Conservation (phyloP, 2,888 invertebrate species). For the Sinopyrophorus schimmeli region DNA sequence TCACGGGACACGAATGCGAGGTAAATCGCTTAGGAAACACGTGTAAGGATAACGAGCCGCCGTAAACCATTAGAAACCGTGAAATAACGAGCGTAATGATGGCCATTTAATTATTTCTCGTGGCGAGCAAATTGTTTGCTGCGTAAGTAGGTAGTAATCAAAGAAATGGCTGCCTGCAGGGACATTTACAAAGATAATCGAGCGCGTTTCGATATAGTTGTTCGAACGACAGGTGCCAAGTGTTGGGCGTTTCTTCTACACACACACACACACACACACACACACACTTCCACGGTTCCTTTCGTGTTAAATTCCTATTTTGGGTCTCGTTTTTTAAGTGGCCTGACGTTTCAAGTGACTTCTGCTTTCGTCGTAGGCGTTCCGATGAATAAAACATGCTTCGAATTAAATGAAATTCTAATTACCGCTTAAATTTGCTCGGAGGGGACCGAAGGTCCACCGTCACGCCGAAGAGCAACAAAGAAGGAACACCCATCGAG, state of each 20-base stretch:
- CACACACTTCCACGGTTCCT: conserved; percentile 21
- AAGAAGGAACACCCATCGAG: no score
- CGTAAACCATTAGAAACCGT: conserved; percentile 4
- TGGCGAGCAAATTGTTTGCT: conserved; percentile 44
- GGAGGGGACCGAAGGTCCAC: no score
- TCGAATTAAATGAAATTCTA: conserved; percentile 35
- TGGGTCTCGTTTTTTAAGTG: conserved; percentile 25
- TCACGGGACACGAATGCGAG: conserved; percentile 85
- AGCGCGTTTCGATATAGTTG: conserved; percentile 34
- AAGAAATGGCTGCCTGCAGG: conserved; percentile 43
- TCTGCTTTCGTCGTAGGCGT: conserved; percentile 33
- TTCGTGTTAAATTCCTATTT: conserved; percentile 23
- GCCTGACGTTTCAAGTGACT: conserved; percentile 29
- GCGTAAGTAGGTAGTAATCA: conserved; percentile 40
- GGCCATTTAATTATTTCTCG: conserved; percentile 43
- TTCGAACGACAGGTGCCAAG: conserved; percentile 36
- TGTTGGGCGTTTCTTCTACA: conserved; percentile 32
- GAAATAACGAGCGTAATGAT: conserved; percentile 43
- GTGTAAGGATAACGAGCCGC: no score
- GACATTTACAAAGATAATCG: conserved; percentile 46
- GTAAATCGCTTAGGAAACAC: conserved; percentile 57
- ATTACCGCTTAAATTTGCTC: no score
- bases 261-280: no score
- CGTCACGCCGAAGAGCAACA: no score
- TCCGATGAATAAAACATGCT: conserved; percentile 38